Conservation (phyloP, 2,113 vertebrate genomes). For the Hippocampus mohnikei region DNA sequence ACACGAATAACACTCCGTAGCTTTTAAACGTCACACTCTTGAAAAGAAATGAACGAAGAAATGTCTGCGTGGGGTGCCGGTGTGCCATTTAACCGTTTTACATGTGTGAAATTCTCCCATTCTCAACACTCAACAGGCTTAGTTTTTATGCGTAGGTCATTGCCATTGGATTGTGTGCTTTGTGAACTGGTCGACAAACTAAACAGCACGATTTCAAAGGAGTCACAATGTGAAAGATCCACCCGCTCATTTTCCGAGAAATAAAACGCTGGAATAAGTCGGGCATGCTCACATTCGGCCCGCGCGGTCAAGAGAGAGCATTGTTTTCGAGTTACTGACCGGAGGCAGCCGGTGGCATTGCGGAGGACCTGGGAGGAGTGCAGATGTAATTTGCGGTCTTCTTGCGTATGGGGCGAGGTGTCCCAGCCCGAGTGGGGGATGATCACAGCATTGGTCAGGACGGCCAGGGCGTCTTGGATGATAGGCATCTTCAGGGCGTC, state of each 20-base stretch:
- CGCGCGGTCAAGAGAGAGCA: neutral
- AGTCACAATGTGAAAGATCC: no score
- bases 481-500: conserved; percentile 99
- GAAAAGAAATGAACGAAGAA: neutral
- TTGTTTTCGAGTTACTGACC: conserved; percentile 71
- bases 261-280: no score
- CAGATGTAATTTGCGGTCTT: conserved; percentile 92
- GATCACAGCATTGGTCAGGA: conserved; percentile 95
- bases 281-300: no score
- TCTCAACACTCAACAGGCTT: neutral
- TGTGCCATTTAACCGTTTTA: neutral
- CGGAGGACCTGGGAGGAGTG: conserved; percentile 98
- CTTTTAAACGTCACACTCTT: neutral
- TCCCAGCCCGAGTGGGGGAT: conserved; percentile 98
- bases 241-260: no score
- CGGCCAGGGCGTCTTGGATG: conserved; percentile 95
- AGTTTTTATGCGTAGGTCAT: neutral
- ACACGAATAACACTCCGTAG: neutral
- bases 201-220: no score
- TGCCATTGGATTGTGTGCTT: neutral
- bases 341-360: conserved; percentile 96
- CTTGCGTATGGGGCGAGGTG: conserved; percentile 86
- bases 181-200: no score
- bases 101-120: neutral
- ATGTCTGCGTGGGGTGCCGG: neutral